A percentile compares a stretch with the other conserved stretches of the same genome.
Conservation (phyloP, 2,797 vertebrate species). For the Oreochromis grahami region DNA sequence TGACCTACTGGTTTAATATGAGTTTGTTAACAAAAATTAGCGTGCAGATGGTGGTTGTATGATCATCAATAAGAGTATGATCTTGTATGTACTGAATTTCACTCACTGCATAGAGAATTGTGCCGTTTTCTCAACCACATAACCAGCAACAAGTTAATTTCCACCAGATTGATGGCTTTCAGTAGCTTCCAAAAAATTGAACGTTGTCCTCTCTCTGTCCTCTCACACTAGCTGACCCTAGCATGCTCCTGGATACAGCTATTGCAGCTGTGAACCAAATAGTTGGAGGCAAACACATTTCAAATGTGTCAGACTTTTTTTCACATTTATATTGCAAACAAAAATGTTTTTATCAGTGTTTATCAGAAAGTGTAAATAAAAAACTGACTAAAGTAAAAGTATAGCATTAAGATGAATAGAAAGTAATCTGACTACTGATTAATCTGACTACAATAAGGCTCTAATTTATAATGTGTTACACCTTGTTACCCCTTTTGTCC, state of each 20-base stretch:
- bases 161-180: neutral
- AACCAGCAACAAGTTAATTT: neutral
- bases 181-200: neutral
- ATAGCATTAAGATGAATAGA: neutral
- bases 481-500: neutral
- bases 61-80: neutral
- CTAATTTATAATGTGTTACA: neutral
- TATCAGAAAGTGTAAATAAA: neutral
- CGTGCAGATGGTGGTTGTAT: accelerated
- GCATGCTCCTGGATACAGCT: neutral
- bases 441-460: neutral
- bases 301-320: neutral
- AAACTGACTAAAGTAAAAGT: neutral
- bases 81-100: neutral
- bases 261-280: neutral
- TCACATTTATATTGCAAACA: neutral
- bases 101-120: accelerated
- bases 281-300: neutral
- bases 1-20: neutral
- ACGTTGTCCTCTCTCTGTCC: accelerated
- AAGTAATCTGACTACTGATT: neutral
- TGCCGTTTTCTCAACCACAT: accelerated
- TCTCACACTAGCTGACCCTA: neutral
- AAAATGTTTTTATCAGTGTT: neutral
- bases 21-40: neutral